Evolutionary conservation across 2,797 vertebrate genomes (phyloP), one percentile per base, ranked within the genome.

Genomic region (Xenopus petersii): DNA sequence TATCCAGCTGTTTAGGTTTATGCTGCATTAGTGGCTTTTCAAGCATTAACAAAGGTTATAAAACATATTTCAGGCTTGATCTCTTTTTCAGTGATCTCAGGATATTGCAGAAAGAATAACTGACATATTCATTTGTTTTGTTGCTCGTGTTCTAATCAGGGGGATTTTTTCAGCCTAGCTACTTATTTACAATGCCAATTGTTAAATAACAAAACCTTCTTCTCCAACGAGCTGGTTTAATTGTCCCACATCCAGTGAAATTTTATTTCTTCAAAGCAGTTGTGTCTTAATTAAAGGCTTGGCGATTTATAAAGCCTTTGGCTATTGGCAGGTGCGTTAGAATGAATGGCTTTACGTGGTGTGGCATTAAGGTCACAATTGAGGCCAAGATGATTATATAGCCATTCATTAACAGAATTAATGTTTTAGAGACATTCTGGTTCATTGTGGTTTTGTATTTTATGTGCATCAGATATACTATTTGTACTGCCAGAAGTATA

Each of bases 231-330:
- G 75, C 33, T 66, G 55, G 12, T 72, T 67, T 77, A 77, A 77
- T 77, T 72, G 64, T 15, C 62, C 64, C 61, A 21, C 62, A n/a
- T 55, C 69, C 26, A 30, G 26, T 30, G 26, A 30, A 30, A 62
- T 62, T 12, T 56, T 72, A 67, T 72, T 72, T 77, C 64, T 54
- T 72, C 17, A 77, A 72, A 67, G 30, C 62, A 59, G 24, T 65
- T 76, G 60, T 59, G 68, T 67, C 54, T 72, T 72, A 77, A 77
- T 77, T 77, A 71, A 77, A 67, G 64, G 47, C 55, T 62, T 30
- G 64, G n/a, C 30, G 15, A 77, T 77, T 67, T 67, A 54, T 72
- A n/a, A 10, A 55, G 69, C 64, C 75, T 49, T 47, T 15, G 69
- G 69, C 64, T 67, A 77, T 77, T 72, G 64, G 70, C 69, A 72